phyloP scores from a whole-genome alignment of 2,113 vertebrate genomes.

The Dicerorhinus sumatrensis region DNA sequence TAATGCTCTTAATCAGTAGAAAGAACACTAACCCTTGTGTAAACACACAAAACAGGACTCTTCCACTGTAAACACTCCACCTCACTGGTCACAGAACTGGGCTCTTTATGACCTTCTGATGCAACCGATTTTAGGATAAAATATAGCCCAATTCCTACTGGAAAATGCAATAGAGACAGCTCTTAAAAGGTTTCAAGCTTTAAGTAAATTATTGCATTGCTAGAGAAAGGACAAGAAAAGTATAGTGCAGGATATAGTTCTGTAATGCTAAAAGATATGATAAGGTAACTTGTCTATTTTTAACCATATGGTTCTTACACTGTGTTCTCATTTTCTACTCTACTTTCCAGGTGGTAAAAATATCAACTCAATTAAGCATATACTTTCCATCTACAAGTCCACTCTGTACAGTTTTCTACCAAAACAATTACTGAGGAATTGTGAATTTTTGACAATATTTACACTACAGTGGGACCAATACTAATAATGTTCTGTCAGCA shows the following conservation, averaged over 20 bases:
- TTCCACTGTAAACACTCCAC: conserved; percentile 15
- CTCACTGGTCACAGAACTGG: conserved; percentile 20
- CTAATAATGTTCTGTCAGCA: conserved; percentile 90
- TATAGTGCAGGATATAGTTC: conserved; percentile 71
- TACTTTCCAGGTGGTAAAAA: conserved; percentile 66
- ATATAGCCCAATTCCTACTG: conserved; percentile 81
- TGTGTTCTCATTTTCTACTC: conserved; percentile 33
- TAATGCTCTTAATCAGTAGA: not conserved
- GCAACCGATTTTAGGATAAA: conserved; percentile 30
- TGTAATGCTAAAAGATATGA: conserved; percentile 65
- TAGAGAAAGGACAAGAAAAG: conserved; percentile 78
- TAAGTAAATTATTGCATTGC: conserved; percentile 72
- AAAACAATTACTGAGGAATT: conserved; percentile 78
- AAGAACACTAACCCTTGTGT: conserved; percentile 40
- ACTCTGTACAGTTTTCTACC: conserved; percentile 61
- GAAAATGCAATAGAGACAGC: conserved; percentile 77
- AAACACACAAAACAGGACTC: conserved; percentile 34
- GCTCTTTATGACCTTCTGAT: conserved; percentile 61
- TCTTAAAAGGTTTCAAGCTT: conserved; percentile 74
- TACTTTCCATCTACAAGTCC: conserved; percentile 62
- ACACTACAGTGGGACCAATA: conserved; percentile 84
- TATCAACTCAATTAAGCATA: conserved; percentile 40
- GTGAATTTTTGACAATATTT: conserved; percentile 82
- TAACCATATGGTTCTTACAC: conserved; percentile 49
- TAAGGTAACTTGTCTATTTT: conserved; percentile 51